Percentiles rank a stretch among this genome's conserved stretches.
Evolutionary conservation across 2,113 vertebrate species (phyloP).

Genomic region (Bujurquina vittata): DNA sequence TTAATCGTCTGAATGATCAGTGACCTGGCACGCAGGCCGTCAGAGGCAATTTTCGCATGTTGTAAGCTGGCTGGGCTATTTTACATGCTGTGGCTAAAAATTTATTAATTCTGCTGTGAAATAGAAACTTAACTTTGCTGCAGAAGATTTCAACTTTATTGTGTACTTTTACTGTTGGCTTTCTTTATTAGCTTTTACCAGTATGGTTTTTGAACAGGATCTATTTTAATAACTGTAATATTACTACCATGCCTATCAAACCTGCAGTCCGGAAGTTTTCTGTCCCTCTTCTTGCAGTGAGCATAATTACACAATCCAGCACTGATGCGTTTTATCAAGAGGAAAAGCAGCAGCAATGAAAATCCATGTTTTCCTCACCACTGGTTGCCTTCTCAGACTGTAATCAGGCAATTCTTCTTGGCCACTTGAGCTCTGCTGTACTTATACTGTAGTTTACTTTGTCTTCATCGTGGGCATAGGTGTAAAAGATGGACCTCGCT

Average conservation of each 20-base stretch:
- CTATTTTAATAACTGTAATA: not conserved
- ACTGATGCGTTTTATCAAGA: not conserved
- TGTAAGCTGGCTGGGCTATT: not conserved
- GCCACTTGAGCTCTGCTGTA: not conserved
- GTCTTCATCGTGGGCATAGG: not conserved
- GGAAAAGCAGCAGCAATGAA: not conserved
- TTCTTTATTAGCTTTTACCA: not conserved
- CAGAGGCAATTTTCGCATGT: not conserved
- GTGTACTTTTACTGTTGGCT: not conserved
- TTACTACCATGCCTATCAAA: not conserved
- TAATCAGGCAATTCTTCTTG: not conserved
- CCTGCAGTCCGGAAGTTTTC: not conserved
- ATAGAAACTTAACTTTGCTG: not conserved
- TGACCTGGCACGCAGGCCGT: not conserved
- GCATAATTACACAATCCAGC: not conserved
- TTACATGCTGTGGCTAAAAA: not conserved
- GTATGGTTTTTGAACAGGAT: not conserved
- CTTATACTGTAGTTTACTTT: not conserved
- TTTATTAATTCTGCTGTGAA: not conserved
- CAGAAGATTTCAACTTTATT: not conserved
- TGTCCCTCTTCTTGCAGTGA: not conserved
- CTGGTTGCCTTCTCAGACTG: not conserved
- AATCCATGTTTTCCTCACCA: not conserved
- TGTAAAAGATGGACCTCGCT: not conserved
- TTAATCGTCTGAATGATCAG: conserved; percentile 2